Evolutionary conservation across 1,140 invertebrate species (phyloP).

Genomic region (Mercenaria mercenaria): DNA sequence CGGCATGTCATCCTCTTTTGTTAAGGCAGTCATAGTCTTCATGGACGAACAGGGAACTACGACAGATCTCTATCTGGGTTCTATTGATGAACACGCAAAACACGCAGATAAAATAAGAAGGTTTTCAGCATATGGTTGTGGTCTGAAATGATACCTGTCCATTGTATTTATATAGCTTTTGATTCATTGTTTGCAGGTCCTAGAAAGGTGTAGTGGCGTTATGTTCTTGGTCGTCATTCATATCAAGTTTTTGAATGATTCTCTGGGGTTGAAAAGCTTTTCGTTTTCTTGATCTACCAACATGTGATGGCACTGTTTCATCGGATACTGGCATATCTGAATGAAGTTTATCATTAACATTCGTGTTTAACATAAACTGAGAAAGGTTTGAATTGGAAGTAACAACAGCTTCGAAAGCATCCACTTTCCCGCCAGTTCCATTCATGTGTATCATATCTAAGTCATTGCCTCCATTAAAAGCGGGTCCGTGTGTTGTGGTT

Average conservation of each 20-base stretch:
- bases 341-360: neutral
- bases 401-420: neutral
- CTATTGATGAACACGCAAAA: no score
- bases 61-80: no score
- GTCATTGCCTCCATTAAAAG: no score
- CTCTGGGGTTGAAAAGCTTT: conserved; percentile 21
- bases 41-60: no score
- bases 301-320: neutral
- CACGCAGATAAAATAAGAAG: no score
- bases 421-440: neutral
- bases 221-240: neutral
- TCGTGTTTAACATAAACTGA: neutral
- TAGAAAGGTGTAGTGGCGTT: no score
- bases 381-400: neutral
- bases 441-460: neutral
- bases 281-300: neutral
- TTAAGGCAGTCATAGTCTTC: no score
- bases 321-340: neutral
- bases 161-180: no score
- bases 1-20: no score
- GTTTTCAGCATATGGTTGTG: no score
- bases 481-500: neutral
- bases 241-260: neutral
- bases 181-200: no score
- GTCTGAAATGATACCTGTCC: no score